A percentile compares a stretch with the other conserved stretches of the same genome.
phyloP scores from a whole-genome alignment of 2,797 vertebrate species.

The Sebastes iracundus region DNA sequence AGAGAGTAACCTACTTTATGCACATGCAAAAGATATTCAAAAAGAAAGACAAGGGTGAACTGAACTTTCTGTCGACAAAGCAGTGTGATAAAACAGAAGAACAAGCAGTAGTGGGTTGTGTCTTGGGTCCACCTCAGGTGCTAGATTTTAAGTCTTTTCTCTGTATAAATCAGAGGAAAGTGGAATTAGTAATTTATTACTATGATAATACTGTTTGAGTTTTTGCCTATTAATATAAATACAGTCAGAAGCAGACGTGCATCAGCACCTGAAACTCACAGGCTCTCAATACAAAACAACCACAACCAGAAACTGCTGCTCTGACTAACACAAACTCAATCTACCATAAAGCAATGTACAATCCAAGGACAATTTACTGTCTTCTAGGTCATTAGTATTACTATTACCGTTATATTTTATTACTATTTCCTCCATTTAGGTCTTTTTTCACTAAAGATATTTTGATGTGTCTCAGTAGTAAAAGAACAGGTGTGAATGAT shows the following conservation, averaged over 20 bases:
- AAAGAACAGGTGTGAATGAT: not conserved
- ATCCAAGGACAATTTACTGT: not conserved
- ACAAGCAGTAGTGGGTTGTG: not conserved
- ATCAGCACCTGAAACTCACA: not conserved
- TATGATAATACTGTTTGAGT: not conserved
- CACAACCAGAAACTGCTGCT: not conserved
- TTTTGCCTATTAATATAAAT: not conserved
- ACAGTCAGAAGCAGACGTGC: not conserved
- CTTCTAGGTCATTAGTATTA: not conserved
- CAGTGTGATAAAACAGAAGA: not conserved
- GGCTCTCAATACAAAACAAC: not conserved
- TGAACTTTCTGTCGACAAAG: conserved; percentile 4
- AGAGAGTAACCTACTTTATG: conserved; percentile 50
- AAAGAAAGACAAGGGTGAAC: not conserved
- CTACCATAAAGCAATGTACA: not conserved
- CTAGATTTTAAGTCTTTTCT: not conserved
- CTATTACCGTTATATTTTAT: not conserved
- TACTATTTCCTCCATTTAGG: not conserved
- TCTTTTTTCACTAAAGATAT: not conserved
- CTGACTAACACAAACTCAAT: not conserved
- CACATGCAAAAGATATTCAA: conserved; percentile 3
- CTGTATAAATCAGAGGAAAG: not conserved
- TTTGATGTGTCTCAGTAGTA: not conserved
- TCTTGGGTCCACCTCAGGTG: not conserved
- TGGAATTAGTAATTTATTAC: not conserved